Base-by-base conservation (phyloP, 2,113 vertebrate species). In the Dicentrarchus labrax region DNA sequence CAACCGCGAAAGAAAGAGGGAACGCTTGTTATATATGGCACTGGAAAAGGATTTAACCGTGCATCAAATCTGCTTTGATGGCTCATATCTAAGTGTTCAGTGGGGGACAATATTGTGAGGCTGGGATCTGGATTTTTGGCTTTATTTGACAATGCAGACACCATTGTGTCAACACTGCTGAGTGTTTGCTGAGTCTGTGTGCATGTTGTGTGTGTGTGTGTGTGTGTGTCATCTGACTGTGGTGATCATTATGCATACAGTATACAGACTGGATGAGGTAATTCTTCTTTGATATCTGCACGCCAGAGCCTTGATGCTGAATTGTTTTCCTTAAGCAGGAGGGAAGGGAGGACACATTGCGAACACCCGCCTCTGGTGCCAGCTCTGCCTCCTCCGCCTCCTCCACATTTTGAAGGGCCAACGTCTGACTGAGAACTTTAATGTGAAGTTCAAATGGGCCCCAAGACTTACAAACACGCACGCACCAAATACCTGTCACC, bases 1-100 rank as follows among this genome's bases (percentile, higher is more conserved):
- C 88, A 78, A 80, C 66, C 75, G n/a, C 51, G 67, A 22, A 66
- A 67, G 45, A 78, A 65, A 57, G 60, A 43, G 60, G 70, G 43
- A 69, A 22, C 1, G 30, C 53, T 76, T 86, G 72, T 80, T 82
- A 59, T 68, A 59, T 71, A 59, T 43, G 59, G 43, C 68, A n/a
- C 61, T 13, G 50, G 30, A 24, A 76, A 30, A 39, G 75, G 75
- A 86, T 90, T 87, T 76, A 85, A 87, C 73, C 0, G 45, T 39
- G 72, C 83, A 80, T 79, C 67, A 85, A 76, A 82, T 85, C 56
- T 6, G 43, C 84, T 91, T 78, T 84, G 80, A 87, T 84, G 62
- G 61, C 76, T 83, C 45, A 11, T 85, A 86, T 82, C 24, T 43
- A 30, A 82, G 50, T 47, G 59, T 61, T 60, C 75, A 71, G 71